These are phyloP conservation scores for Plodia interpunctella DNA, from an alignment of 1,140 invertebrate species.

Conservation along the genomic window DNA sequence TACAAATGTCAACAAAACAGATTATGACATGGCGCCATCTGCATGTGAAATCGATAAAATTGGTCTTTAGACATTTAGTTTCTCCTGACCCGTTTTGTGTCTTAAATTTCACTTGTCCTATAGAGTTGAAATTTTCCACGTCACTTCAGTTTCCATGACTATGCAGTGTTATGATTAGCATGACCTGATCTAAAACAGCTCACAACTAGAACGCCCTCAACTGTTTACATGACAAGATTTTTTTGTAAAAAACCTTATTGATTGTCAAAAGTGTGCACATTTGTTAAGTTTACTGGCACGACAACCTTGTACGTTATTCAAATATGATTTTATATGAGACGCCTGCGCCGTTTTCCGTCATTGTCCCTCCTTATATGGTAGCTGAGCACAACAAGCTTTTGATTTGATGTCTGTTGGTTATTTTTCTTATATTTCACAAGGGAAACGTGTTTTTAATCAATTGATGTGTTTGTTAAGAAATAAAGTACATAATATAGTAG, in stretches of 20 bases:
- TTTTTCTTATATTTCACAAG: slow-evolving; percentile 6
- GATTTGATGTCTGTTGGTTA: slow-evolving; percentile 10
- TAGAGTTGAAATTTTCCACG: too few species aligned
- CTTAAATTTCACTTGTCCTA: too few species aligned
- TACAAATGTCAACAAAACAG: too few species aligned
- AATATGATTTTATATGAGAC: slow-evolving; percentile 1
- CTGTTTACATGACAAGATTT: too few species aligned
- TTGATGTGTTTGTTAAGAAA: background rate
- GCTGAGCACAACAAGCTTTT: slow-evolving; percentile 5
- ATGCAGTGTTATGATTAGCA: too few species aligned
- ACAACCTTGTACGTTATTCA: slow-evolving; percentile 13
- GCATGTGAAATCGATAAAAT: too few species aligned
- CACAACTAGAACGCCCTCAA: too few species aligned
- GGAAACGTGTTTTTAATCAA: slow-evolving; percentile 3
- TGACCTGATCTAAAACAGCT: too few species aligned
- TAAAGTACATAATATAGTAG: background rate
- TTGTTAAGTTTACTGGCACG: background rate
- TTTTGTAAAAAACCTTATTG: background rate
- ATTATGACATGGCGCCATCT: too few species aligned
- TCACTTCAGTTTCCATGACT: too few species aligned
- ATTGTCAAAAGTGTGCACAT: background rate
- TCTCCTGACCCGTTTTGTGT: too few species aligned
- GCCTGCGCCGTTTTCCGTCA: slow-evolving; percentile 3
- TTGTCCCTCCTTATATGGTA: slow-evolving; percentile 7
- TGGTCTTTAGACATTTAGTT: too few species aligned